phyloP scores from a whole-genome alignment of 2,797 vertebrate genomes.

The Gymnothorax javanicus region DNA sequence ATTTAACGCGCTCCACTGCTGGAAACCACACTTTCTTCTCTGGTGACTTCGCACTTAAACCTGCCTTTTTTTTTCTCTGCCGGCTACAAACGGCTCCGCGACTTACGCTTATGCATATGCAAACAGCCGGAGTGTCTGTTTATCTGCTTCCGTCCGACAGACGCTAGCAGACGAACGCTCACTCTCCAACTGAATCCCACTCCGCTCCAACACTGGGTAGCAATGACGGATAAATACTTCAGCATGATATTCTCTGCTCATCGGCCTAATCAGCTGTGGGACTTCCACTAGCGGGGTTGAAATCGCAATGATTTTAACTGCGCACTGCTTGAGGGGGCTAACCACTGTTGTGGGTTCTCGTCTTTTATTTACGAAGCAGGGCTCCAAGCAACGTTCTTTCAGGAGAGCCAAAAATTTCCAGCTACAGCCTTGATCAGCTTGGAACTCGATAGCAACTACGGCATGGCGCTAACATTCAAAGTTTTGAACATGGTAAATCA shows the following conservation, averaged over 20 bases:
- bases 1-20: not conserved
- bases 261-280: too few species aligned
- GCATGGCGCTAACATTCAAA: not conserved
- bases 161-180: not conserved
- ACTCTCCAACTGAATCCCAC: not conserved
- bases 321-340: too few species aligned
- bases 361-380: too few species aligned
- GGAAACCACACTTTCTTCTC: conserved; percentile 14
- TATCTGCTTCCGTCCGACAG: not conserved
- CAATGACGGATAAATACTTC: not conserved
- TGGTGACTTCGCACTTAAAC: conserved; percentile 27
- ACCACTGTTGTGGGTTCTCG: too few species aligned
- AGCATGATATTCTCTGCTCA: not conserved
- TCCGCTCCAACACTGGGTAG: not conserved
- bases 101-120: not conserved
- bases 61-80: not conserved
- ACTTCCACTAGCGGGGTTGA: too few species aligned
- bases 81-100: not conserved
- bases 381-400: too few species aligned
- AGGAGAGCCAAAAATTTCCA: too few species aligned
- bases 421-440: too few species aligned
- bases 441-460: too few species aligned
- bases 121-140: not conserved
- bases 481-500: not conserved
- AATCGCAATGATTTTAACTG: too few species aligned